Percentiles rank a stretch among this genome's conserved stretches.
phyloP scores from a whole-genome alignment of 2,888 invertebrate genomes.

The Leucophenga montana region DNA sequence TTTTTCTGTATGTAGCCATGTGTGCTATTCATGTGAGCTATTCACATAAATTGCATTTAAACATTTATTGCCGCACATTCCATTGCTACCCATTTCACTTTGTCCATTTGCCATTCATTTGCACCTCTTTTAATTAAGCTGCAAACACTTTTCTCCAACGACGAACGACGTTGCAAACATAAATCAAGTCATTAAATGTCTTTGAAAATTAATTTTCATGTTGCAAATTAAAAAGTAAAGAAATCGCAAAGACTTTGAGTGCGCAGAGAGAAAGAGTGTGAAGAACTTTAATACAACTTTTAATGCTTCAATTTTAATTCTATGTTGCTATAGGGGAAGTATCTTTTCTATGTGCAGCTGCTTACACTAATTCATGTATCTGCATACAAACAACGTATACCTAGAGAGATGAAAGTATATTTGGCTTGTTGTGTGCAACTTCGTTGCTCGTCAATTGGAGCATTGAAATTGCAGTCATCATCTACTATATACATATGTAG shows the following conservation, averaged over 20 bases:
- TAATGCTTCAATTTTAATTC: constrained; percentile 3
- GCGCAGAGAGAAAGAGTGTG: not conserved
- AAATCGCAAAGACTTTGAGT: not conserved
- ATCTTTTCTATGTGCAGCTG: not conserved
- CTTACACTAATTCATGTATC: not conserved
- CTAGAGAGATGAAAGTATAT: constrained; percentile 15
- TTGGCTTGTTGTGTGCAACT: constrained; percentile 1
- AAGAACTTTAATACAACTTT: not conserved
- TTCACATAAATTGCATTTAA: constrained; percentile 27
- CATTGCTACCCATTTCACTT: constrained; percentile 3
- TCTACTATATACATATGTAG: not conserved
- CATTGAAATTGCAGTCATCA: constrained; percentile 29
- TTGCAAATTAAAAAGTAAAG: constrained; percentile 1
- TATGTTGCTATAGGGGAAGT: not conserved
- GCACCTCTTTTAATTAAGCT: constrained; percentile 25
- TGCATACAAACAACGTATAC: not conserved
- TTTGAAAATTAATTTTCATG: constrained; percentile 14
- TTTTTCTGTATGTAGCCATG: too few species aligned
- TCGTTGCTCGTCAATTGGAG: constrained; percentile 29
- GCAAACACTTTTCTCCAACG: not conserved
- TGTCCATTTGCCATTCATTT: not conserved
- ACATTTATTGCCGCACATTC: constrained; percentile 21
- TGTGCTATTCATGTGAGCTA: not conserved
- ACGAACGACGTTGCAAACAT: not conserved
- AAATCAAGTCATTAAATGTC: constrained; percentile 20